Evolutionary conservation across 2,797 vertebrate genomes (phyloP).

Genomic region (Taenioides sp.): DNA sequence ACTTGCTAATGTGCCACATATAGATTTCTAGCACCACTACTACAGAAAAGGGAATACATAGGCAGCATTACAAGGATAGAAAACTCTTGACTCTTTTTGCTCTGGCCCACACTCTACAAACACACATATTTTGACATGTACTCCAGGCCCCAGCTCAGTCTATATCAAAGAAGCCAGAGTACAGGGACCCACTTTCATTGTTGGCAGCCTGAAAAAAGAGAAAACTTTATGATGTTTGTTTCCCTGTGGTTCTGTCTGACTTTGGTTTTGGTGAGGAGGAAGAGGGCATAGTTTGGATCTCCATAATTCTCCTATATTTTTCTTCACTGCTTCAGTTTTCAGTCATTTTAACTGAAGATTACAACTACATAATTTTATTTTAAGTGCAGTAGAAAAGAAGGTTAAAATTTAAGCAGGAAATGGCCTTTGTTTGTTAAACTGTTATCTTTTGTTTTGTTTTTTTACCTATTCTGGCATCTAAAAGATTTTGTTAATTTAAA

Average conservation of each 20-base stretch:
- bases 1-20: not conserved
- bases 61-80: not conserved
- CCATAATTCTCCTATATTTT: constrained; percentile 13
- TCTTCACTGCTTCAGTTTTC: constrained; percentile 28
- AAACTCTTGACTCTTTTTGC: constrained; percentile 31
- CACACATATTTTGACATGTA: constrained; percentile 39
- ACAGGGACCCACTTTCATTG: constrained; percentile 55
- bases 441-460: constrained; percentile 19
- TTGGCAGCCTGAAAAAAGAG: constrained; percentile 55
- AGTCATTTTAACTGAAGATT: constrained; percentile 31
- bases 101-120: constrained; percentile 24
- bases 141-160: constrained; percentile 24
- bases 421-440: constrained; percentile 10
- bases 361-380: constrained; percentile 1
- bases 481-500: constrained; percentile 15
- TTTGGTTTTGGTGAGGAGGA: constrained; percentile 35
- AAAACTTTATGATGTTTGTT: constrained; percentile 58
- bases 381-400: constrained; percentile 13
- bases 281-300: constrained; percentile 27
- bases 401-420: not conserved
- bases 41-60: not conserved
- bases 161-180: constrained; percentile 56
- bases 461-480: constrained; percentile 6
- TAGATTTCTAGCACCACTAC: not conserved
- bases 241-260: constrained; percentile 50